Base-by-base conservation (phyloP, 2,888 invertebrate genomes). In the Zaprionus lineosus region DNA sequence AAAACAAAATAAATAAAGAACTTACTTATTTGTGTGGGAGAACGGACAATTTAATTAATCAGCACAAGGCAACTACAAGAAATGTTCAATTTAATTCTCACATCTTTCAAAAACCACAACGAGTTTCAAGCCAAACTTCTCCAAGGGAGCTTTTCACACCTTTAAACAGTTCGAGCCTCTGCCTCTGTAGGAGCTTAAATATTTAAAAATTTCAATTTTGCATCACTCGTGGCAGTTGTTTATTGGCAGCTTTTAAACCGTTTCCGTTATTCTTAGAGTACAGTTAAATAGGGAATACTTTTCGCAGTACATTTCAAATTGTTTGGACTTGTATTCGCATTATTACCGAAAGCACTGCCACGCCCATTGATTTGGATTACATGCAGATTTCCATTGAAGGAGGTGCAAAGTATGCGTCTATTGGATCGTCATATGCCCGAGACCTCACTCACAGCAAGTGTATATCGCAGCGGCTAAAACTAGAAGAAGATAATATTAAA, bases 21-120 rank as follows among this genome's bases (percentile, higher is more conserved):
- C n/a, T 52, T 34, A 61, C 53, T 67, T 72, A 75, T 84, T 86
- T 85, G 74, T 77, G 75, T 84, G 78, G 72, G n/a, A 66, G 52
- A 47, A 47, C 40, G 68, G 46, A 64, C 46, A 51, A 44, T 24
- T 48, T 48, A 50, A 37, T 47, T 44, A 63, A 69, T 48, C 48
- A 73, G 47, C 44, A 67, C 52, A 57, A 61, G 52, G 65, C 59
- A 60, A 70, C 58, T 48, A 48, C 52, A 71, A 71, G 28, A 53
- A 74, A 70, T 47, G 36, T 62, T 55, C 21, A 47, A 46, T 8
- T 41, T 44, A 47, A 52, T 56, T 55, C 34, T 31, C 43, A 57
- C 39, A 40, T 11, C n/a, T 28, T 43, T 56, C 21, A 21, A 43
- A n/a, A 39, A 21, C 5, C n/a, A 39, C 16, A 18, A 41, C 8